Evolutionary conservation across 2,888 invertebrate species (phyloP).

Genomic region (Microplitis deprimator): DNA sequence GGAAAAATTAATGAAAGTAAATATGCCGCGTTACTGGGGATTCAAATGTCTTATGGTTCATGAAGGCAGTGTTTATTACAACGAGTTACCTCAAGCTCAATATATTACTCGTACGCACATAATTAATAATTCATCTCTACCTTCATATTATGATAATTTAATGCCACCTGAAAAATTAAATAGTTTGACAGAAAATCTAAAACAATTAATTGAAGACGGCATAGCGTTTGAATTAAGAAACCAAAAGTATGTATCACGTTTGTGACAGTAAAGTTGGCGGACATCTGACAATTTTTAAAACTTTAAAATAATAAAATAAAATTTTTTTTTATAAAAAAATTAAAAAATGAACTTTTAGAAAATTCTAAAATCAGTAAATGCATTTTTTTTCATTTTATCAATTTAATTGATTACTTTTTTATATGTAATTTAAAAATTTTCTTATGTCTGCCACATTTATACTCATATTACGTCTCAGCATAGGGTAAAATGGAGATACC

Average conservation of each 20-base stretch:
- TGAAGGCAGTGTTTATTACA: constrained; percentile 78
- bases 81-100: constrained; percentile 80
- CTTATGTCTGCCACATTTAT: too few species aligned
- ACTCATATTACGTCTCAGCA: too few species aligned
- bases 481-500: too few species aligned
- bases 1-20: constrained; percentile 87
- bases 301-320: too few species aligned
- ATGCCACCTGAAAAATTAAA: constrained; percentile 70
- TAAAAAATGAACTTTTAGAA: too few species aligned
- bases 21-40: constrained; percentile 88
- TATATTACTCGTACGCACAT: constrained; percentile 86
- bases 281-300: too few species aligned
- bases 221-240: constrained; percentile 77
- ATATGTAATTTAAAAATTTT: too few species aligned
- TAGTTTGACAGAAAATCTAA: constrained; percentile 73
- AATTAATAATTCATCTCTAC: constrained; percentile 75
- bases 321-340: too few species aligned
- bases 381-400: too few species aligned
- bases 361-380: too few species aligned
- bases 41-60: constrained; percentile 78
- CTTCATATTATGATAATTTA: constrained; percentile 73
- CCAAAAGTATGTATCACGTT: constrained; percentile 73
- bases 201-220: constrained; percentile 77
- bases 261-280: background rate
- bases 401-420: too few species aligned